Base-by-base conservation (phyloP, 1,140 invertebrate genomes). In the Asobara japonica region DNA sequence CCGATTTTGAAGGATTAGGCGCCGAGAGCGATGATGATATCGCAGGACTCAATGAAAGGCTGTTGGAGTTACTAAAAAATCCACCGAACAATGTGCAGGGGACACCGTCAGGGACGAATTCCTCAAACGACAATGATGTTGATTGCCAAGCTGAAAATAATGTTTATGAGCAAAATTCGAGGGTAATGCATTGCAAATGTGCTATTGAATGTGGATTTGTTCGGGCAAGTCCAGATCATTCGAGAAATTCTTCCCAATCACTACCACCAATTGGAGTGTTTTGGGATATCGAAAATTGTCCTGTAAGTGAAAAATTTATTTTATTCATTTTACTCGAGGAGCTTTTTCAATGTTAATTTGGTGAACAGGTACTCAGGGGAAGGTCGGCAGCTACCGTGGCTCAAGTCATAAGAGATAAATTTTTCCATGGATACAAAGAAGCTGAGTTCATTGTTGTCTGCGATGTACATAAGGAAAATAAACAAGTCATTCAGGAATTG, bases 241-340 rank as follows among this genome's bases (percentile, higher is more conserved):
- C 77, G 7, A 80, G 78, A 72, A 71, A 77, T 67, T 64, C 74
- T 27, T 78, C 80, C n/a, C 85, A 80, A 20, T 85, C 82, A 75
- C 76, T 92, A 60, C 90, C 91, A 61, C 94, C 94, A 0, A 92
- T 97, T 81, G 95, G 95, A 65, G 94, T 97, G 60, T 97, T 96
- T 87, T 97, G 95, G 95, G 95, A 97, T 83, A 97, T 97, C 80
- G 95, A 97, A 89, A 97, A 96, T 82, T 95, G 94, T 85, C 90
- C 91, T 83, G 92, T 87, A 65, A 67, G 77, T 73, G 65, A 3
- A 4, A 27, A 61, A 30, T 31, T 20, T 67, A 2, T 16, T 7
- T 1, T 4, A 16, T 18, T 51, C 16, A n/a, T 51, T 51, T 51
- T 51, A 16, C 20, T 51, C 16, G 6, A 3, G 3, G n/a, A 4